Evolutionary conservation across 2,888 invertebrate genomes (phyloP), one percentile per base, ranked within the genome.

Genomic region (Sepiola atlantica): DNA sequence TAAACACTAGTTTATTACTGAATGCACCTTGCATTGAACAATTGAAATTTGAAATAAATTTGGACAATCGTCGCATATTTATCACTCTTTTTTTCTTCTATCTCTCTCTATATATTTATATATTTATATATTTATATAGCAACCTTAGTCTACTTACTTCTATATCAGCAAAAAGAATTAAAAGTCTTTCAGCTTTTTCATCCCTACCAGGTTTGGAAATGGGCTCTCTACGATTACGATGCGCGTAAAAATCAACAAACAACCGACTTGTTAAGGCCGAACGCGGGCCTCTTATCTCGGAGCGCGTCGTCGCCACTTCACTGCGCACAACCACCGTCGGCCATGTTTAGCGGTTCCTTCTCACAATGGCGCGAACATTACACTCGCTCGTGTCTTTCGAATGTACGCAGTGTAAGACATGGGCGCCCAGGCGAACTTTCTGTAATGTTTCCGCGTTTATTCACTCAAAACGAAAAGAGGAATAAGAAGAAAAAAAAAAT

Each of bases 301-400:
- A 77, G 77, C 77, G 77, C 77, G 77, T 32, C n/a, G n/a, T 77
- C n/a, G 77, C n/a, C 77, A 77, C 77, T 77, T 77, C 77, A 77
- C n/a, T 77, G 77, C n/a, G 32, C 77, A 77, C 77, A 77, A 18
- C 45, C 77, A n/a, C n/a, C 77, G n/a, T 77, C 77, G n/a, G 77
- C 16, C 77, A 77, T 77, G 77, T 77, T 77, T 77, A n/a, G 77
- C 32, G 77, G 32, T 32, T 77, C n/a, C 4, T 77, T 77, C 32
- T 18, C 3, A 77, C 77, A 77, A 77, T 32, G 32, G 77, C n/a
- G 4, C 16, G 14, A 77, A 77, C 77, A 77, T 77, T 77, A 77
- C 77, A 77, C 77, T 77, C 32, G 77, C 77, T 16, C n/a, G 77
- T 32, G 77, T 32, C 14, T 77, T 77, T 77, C 77, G 14, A 77